Percentiles rank a stretch among this genome's conserved stretches.
These are phyloP conservation scores for Pachypeltis micranthus DNA, from an alignment of 1,140 invertebrate genomes.

Conservation along the genomic window DNA sequence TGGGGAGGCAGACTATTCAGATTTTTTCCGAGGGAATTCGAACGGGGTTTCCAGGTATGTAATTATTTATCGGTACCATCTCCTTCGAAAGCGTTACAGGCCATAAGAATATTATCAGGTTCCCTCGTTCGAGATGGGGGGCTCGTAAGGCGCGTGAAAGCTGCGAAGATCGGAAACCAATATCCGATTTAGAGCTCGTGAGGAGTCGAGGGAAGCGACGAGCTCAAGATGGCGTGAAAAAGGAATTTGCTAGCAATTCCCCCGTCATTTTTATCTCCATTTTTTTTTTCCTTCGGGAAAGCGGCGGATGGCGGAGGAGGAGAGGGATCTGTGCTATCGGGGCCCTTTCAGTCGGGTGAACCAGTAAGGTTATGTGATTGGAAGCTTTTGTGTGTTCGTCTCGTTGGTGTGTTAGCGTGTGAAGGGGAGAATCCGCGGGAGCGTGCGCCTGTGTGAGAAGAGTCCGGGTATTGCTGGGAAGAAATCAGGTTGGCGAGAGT, in stretches of 20 bases:
- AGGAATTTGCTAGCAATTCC: constrained; percentile 9
- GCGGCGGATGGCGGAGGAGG: too few species aligned
- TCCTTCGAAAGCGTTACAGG: not conserved
- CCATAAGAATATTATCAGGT: not conserved
- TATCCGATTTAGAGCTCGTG: not conserved
- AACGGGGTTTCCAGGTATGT: not conserved
- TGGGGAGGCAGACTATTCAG: too few species aligned
- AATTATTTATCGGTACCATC: not conserved
- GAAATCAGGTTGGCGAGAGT: not conserved
- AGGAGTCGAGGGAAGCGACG: not conserved
- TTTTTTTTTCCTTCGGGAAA: too few species aligned
- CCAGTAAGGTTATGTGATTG: constrained; percentile 6
- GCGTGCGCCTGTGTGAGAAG: not conserved
- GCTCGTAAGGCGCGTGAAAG: not conserved
- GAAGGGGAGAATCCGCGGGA: not conserved
- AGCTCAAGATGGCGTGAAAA: constrained; percentile 7
- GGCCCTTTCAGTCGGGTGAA: constrained; percentile 3
- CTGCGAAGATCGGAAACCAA: constrained; percentile 3
- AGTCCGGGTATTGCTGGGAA: too few species aligned
- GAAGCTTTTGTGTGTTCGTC: not conserved
- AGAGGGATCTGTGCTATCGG: not conserved
- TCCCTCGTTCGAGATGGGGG: not conserved
- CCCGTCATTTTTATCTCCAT: constrained; percentile 8
- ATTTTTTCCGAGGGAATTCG: too few species aligned
- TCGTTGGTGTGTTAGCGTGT: not conserved